Conservation (phyloP, 2,797 vertebrate genomes). For the Adelosebastes latens region DNA sequence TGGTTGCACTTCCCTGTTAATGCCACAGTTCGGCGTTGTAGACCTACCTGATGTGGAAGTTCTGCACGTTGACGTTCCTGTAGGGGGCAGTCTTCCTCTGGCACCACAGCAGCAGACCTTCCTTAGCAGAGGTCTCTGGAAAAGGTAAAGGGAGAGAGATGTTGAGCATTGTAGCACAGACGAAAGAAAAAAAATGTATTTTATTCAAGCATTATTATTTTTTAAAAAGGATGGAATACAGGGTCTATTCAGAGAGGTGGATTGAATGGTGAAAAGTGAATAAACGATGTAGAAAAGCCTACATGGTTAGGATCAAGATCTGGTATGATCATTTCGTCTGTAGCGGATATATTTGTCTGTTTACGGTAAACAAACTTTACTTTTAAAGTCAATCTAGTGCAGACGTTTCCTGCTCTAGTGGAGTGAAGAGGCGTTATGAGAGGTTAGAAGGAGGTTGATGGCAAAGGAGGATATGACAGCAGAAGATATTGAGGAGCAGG, state of each 20-base stretch:
- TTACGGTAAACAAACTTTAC: background rate
- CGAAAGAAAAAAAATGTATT: background rate
- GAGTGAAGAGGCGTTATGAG: background rate
- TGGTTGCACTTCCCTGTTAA: background rate
- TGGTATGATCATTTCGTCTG: background rate
- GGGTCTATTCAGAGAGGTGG: background rate
- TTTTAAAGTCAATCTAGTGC: background rate
- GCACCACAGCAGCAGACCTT: constrained; percentile 94
- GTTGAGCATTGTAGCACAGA: background rate
- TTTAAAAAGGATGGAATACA: background rate
- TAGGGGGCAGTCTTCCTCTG: constrained; percentile 97
- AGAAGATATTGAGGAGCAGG: constrained; percentile 16
- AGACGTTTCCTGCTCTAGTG: background rate
- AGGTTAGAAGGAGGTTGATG: background rate
- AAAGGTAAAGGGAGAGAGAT: background rate
- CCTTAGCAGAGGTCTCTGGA: constrained; percentile 95
- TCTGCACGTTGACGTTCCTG: constrained; percentile 97
- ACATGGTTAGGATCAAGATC: background rate
- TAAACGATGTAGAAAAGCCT: background rate
- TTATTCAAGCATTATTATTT: background rate
- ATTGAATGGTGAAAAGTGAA: background rate
- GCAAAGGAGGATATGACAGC: background rate
- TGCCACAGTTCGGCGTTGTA: constrained; percentile 23
- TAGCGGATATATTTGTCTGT: background rate
- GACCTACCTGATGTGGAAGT: constrained; percentile 96